Conservation (phyloP, 2,113 vertebrate species). For the Mus pahari region DNA sequence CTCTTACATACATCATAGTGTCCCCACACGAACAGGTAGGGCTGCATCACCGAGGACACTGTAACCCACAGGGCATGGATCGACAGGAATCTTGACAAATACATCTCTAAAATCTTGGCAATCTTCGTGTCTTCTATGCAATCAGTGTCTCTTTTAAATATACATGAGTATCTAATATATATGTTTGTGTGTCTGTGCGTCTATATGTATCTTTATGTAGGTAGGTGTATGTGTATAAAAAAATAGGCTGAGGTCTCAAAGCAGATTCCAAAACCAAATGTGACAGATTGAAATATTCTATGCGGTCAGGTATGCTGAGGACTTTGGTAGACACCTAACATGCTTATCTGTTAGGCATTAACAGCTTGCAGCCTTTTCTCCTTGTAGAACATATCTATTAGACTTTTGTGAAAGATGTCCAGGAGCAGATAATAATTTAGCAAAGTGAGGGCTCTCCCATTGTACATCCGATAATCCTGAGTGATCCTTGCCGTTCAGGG, state of each 20-base stretch:
- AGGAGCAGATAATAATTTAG: slow-evolving; percentile 74
- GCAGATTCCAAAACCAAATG: slow-evolving; percentile 74
- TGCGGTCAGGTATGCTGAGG: slow-evolving; percentile 76
- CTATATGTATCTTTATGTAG: neutral
- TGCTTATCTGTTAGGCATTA: slow-evolving; percentile 81
- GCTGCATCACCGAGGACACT: slow-evolving; percentile 93
- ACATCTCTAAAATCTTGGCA: slow-evolving; percentile 91
- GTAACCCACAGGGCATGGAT: slow-evolving; percentile 94
- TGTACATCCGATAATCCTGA: slow-evolving; percentile 82
- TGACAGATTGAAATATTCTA: slow-evolving; percentile 75
- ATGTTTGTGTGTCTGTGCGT: neutral
- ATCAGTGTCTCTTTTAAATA: slow-evolving; percentile 74
- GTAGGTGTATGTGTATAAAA: neutral
- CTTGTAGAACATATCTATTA: slow-evolving; percentile 74
- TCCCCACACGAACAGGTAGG: slow-evolving; percentile 96
- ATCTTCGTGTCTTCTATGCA: slow-evolving; percentile 50
- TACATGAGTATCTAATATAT: neutral
- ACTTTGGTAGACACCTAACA: slow-evolving; percentile 87
- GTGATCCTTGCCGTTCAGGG: slow-evolving; percentile 78
- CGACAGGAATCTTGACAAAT: slow-evolving; percentile 92
- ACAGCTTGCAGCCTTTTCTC: slow-evolving; percentile 65
- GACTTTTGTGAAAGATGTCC: slow-evolving; percentile 81
- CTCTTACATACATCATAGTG: slow-evolving; percentile 99
- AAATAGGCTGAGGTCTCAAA: slow-evolving; percentile 59
- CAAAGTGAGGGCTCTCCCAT: slow-evolving; percentile 77